Base-by-base conservation (phyloP, 2,888 invertebrate genomes). In the Pegoplata infirma region DNA sequence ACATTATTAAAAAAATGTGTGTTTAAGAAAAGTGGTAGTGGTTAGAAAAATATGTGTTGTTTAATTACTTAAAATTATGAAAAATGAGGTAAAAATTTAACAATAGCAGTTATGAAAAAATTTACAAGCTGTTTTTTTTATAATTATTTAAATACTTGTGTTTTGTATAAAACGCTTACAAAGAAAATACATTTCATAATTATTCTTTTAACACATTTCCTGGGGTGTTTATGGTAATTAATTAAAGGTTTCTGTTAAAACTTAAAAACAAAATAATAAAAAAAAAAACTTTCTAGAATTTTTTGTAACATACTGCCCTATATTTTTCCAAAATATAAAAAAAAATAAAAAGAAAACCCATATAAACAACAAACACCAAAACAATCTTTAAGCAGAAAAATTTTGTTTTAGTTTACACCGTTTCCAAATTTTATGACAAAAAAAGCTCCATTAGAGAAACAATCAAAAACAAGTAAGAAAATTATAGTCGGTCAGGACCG, bases 271-370 rank as follows among this genome's bases (percentile, higher is more conserved):
- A n/a, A n/a, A n/a, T n/a, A n/a, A n/a, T n/a, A n/a, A n/a, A n/a
- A n/a, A n/a, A n/a, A 10, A 16, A 36, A 59, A 44, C 59, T 59
- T 59, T 59, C 44, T n/a, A 59, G 44, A 23, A 44, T 59, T 59
- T 23, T 44, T 59, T 59, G 44, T 44, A 23, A 59, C 59, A 59
- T 23, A 44, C 46, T 59, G 58, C 21, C 59, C 59, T 23, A 46
- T 44, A 25, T 25, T 59, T 58, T 21, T 23, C 25, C 19, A 25
- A 25, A 25, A 25, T 5, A 25, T 5, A 25, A 25, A 25, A 25
- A 25, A 25, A 25, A 59, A 23, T 36, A 21, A n/a, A n/a, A n/a
- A 25, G 44, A 44, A 32, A 28, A 55, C 3, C 19, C 25, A 25
- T 25, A 25, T 5, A 25, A 25, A n/a, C 17, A 17, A n/a, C n/a